These are phyloP conservation scores for Nothocercus nigrocapillus DNA, from an alignment of 2,113 vertebrate genomes.

Conservation along the genomic window DNA sequence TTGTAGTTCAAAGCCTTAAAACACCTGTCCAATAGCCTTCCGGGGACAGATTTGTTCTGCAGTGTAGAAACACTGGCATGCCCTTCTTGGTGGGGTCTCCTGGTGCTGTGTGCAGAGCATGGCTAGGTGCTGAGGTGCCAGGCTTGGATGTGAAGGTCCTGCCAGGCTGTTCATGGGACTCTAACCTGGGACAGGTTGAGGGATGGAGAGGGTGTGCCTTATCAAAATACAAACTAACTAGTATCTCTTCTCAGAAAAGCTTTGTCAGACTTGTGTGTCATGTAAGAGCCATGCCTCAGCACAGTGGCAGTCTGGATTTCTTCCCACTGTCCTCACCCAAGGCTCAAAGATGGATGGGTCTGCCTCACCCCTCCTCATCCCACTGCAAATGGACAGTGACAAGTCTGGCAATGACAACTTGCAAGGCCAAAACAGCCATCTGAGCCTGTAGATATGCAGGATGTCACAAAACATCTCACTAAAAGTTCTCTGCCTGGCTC, in stretches of 20 bases:
- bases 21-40: neutral
- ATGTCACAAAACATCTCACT: neutral
- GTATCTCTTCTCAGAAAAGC: neutral
- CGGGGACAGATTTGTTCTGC: neutral
- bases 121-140: neutral
- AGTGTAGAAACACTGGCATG: neutral
- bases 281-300: neutral
- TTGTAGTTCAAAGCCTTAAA: slow-evolving; percentile 13
- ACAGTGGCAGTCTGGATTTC: neutral
- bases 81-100: neutral
- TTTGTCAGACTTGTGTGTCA: neutral
- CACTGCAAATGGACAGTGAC: accelerated
- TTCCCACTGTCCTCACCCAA: accelerated
- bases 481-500: neutral
- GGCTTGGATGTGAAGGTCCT: neutral
- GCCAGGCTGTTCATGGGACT: neutral
- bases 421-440: accelerated
- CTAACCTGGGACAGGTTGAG: accelerated
- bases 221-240: neutral
- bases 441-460: neutral
- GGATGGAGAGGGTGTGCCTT: neutral
- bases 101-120: accelerated
- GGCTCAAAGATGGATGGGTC: neutral
- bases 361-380: neutral
- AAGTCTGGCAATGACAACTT: neutral